Base-by-base conservation (phyloP, 2,797 vertebrate genomes). In the Nasua narica region DNA sequence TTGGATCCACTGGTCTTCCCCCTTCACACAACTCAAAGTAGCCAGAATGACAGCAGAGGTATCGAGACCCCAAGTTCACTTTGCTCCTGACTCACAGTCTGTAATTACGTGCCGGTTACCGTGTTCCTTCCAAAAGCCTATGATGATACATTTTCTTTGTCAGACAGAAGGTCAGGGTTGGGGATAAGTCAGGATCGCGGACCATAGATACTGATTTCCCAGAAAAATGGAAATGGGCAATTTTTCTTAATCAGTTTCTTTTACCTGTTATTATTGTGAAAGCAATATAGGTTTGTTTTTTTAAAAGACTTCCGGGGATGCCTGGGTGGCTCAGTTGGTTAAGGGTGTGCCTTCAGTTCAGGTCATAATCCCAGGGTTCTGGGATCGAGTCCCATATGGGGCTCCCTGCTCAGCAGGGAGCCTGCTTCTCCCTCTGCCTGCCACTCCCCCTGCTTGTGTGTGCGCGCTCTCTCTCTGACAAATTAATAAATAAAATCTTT, bases 1-100 rank as follows among this genome's bases (percentile, higher is more conserved):
- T 12, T 90, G 62, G 35, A 92, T 89, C 18, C 70, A 78, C 95
- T 65, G 29, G 65, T 93, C 95, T 96, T 87, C 32, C 87, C 78
- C 81, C 77, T 95, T 94, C 35, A 35, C 21, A 62, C 50, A 91
- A 82, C 79, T 82, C 25, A 70, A 91, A 91, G 54, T 76, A 94
- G 70, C 87, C 69, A 84, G 76, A 86, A 91, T 67, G 60, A 81
- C 78, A 96, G 54, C 21, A 37, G 48, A 91, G 82, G 56, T 86
- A 54, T 91, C 70, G 15, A 48, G 14, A 48, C 25, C 23, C 65
- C 43, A 69, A 72, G 35, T 69, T 25, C 37, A 69, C 88, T 91
- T 94, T 62, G 78, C 67, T 90, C 40, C 83, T 72, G 35, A 94
- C 52, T 76, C 8, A 29, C 48, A 91, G 43, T 65, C 43, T 69